Conservation (phyloP, 2,797 vertebrate species). For the Rhinoraja longicauda region DNA sequence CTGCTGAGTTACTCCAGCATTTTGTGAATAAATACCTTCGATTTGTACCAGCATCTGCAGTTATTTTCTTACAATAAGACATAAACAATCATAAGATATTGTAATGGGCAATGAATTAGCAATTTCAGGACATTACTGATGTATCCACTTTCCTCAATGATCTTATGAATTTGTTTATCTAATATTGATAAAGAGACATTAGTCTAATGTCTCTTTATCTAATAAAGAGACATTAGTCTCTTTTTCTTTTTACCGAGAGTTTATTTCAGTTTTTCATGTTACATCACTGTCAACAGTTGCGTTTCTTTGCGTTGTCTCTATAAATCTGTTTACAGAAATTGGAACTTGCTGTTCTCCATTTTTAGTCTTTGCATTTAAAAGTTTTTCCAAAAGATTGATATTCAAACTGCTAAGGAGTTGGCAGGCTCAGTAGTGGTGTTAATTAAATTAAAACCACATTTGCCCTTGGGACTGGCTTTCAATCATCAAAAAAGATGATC, state of each 20-base stretch:
- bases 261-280: not conserved
- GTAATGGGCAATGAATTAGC: not conserved
- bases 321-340: not conserved
- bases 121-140: not conserved
- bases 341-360: not conserved
- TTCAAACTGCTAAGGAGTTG: not conserved
- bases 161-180: not conserved
- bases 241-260: not conserved
- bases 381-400: not conserved
- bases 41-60: too few relatives aligned
- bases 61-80: too few relatives aligned
- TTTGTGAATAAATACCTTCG: too few relatives aligned
- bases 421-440: not conserved
- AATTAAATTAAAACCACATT: not conserved
- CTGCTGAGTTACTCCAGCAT: too few relatives aligned
- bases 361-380: not conserved
- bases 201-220: too few relatives aligned
- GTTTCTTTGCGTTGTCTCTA: not conserved
- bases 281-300: not conserved
- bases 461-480: not conserved
- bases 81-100: too few relatives aligned
- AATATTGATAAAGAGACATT: too few relatives aligned
- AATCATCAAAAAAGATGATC: not conserved
- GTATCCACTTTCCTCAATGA: not conserved
- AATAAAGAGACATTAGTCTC: too few relatives aligned